Evolutionary conservation across 2,113 vertebrate genomes (phyloP), one percentile per base, ranked within the genome.

Genomic region (Dipodomys ordii): DNA sequence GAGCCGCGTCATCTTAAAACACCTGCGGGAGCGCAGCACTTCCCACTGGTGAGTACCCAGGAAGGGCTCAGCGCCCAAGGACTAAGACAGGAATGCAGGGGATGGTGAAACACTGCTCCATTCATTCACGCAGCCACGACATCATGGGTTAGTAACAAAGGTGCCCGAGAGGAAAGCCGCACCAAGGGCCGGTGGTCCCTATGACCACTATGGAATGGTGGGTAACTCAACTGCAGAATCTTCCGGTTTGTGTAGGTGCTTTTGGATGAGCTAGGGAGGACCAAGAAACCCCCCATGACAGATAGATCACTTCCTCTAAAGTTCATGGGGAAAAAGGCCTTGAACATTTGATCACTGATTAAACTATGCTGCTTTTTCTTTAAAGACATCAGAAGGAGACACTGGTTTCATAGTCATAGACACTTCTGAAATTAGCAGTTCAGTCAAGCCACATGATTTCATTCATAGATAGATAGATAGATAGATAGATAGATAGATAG

Each of bases 1-100:
- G 27, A 93, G 85, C 44, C 16, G 73, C 64, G 44, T 27, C 44
- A 82, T 83, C 74, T 78, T 92, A 95, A 83, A 86, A 91, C 77
- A 94, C 13, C 81, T 89, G 22, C 44, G 76, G 80, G 44, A 83
- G 27, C 28, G 67, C 81, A n/a, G 62, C 32, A 53, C 39, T 86
- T 92, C 53, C 71, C 16, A 57, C 60, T 30, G 25, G 85, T 93
- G 87, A 91, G 87, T 94, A 86, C 1, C 27, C 27, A 62, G 39
- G 4, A 19, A 39, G 74, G 68, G 25, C 64, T 10, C 28, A 5
- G 44, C 8, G 30, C 64, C 73, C 79, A 62, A 83, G 57, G 30
- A 60, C 67, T 64, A 71, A 80, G 60, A 68, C 32, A 62, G 7
- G 16, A 76, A 44, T 7, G 39, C 23, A 82, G 8, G 18, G 8